Evolutionary conservation across 2,888 invertebrate species (phyloP), one percentile per base, ranked within the genome.

Genomic region (Meta bourneti): DNA sequence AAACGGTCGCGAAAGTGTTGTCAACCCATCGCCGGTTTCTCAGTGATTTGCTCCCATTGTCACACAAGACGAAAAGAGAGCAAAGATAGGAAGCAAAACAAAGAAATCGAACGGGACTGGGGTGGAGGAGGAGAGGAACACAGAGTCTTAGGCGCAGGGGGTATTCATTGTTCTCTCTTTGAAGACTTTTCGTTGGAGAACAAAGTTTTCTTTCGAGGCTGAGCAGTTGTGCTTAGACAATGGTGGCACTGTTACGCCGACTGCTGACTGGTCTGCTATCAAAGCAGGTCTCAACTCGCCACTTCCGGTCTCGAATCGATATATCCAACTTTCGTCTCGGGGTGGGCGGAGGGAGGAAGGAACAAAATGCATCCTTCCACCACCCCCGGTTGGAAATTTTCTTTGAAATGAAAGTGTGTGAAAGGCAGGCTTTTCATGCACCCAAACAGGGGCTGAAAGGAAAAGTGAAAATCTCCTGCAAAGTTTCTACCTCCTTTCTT

Each of bases 391-490:
- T 89, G 82, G 69, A 90, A 90, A 90, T 84, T 90, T 90, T 90
- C 89, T 90, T 90, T 90, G 84, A 90, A 90, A 90, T 90, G 84
- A 90, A 90, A 83, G 83, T 83, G 89, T 78, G 84, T 90, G 84
- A 84, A 90, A 90, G 78, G 79, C 51, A 82, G 77, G 48, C 72
- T 70, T 90, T 90, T 90, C 89, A 90, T 90, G 52, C 75, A 83
- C 81, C 89, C 34, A 87, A 89, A 89, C 89, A 77, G 82, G 74
- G 88, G 72, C 19, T 49, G 77, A 70, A 89, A 72, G 77, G 83
- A 69, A 74, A 52, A 89, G 89, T 78, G 83, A 84, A 82, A 90
- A 72, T 89, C 82, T 82, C 88, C 81, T 49, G 69, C 82, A 71
- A 89, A 89, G 82, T 82, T 89, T 89, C 77, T 69, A 54, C 48